These are phyloP conservation scores for Perccottus glenii DNA, from an alignment of 2,113 vertebrate species.

Conservation along the genomic window DNA sequence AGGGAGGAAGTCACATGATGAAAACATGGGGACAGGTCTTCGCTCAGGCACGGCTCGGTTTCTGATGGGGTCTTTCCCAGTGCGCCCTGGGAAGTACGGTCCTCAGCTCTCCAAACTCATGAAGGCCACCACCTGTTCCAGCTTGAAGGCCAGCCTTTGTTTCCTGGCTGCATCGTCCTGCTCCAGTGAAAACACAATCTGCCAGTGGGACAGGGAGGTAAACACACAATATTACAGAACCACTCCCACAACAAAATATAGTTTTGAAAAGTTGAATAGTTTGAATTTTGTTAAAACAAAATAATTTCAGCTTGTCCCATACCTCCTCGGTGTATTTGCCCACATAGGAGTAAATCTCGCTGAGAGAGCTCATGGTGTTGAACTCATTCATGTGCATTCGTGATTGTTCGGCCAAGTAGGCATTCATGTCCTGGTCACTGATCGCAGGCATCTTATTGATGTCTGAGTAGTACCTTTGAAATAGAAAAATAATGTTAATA, in stretches of 20 bases:
- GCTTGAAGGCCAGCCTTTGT: constrained; percentile 98
- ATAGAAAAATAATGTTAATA: neutral
- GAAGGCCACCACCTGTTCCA: constrained; percentile 99
- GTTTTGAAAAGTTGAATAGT: neutral
- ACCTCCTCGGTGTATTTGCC: constrained; percentile 99
- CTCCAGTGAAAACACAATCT: constrained; percentile 94
- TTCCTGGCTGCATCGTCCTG: constrained; percentile 95
- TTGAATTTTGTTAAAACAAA: neutral
- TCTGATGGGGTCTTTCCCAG: constrained; percentile 92
- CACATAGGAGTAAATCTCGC: constrained; percentile 98
- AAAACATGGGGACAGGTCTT: constrained; percentile 87
- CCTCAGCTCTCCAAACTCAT: constrained; percentile 99
- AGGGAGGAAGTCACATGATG: constrained; percentile 73
- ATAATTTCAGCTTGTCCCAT: constrained; percentile 31
- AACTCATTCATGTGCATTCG: constrained; percentile 99
- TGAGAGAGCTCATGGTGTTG: constrained; percentile 97
- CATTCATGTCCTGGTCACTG: constrained; percentile 99
- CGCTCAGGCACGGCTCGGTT: constrained; percentile 99
- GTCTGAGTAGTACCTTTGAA: constrained; percentile 94
- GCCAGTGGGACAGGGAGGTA: constrained; percentile 37
- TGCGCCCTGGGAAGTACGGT: constrained; percentile 92
- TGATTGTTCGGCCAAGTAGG: constrained; percentile 97
- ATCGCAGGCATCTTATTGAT: constrained; percentile 97
- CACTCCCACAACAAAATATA: neutral
- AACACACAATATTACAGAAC: constrained; percentile 14